A percentile compares a stretch with the other conserved stretches of the same genome.
These are phyloP conservation scores for Leptinotarsa lineolata DNA, from an alignment of 1,140 invertebrate genomes.

Conservation along the genomic window DNA sequence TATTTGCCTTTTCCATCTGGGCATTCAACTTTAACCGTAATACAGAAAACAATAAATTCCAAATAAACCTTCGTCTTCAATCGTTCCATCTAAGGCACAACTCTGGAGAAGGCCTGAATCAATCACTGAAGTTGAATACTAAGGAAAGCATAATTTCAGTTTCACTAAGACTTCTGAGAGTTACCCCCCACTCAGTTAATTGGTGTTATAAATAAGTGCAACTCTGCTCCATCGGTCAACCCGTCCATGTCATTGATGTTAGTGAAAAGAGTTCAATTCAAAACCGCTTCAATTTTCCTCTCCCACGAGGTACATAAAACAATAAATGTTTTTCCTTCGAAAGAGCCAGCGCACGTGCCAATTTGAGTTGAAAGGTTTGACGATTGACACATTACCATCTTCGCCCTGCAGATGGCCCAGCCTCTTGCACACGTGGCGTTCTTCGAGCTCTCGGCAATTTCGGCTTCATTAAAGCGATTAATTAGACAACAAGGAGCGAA, in stretches of 20 bases:
- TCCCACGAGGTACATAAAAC: background rate
- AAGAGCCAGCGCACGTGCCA: conserved; percentile 14
- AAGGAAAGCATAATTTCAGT: no score
- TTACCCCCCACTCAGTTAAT: no score
- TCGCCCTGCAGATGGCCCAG: conserved; percentile 17
- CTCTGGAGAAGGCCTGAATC: no score
- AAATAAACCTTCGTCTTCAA: no score
- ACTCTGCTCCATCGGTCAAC: background rate
- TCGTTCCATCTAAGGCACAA: no score
- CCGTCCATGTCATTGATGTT: background rate
- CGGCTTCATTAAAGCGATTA: conserved; percentile 25
- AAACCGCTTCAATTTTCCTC: conserved; percentile 5
- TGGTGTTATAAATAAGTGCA: background rate
- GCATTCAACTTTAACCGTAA: no score
- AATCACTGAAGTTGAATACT: no score
- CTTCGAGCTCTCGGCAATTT: conserved; percentile 21
- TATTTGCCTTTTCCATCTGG: no score
- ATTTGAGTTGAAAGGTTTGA: conserved; percentile 12
- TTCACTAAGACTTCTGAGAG: no score
- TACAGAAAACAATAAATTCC: no score
- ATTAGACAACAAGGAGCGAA: conserved; percentile 24
- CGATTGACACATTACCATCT: conserved; percentile 24
- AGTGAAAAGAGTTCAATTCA: background rate
- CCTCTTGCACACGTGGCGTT: conserved; percentile 24
- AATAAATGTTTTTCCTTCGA: background rate